phyloP scores from a whole-genome alignment of 2,797 vertebrate genomes.

The Xenentodon cancila region DNA sequence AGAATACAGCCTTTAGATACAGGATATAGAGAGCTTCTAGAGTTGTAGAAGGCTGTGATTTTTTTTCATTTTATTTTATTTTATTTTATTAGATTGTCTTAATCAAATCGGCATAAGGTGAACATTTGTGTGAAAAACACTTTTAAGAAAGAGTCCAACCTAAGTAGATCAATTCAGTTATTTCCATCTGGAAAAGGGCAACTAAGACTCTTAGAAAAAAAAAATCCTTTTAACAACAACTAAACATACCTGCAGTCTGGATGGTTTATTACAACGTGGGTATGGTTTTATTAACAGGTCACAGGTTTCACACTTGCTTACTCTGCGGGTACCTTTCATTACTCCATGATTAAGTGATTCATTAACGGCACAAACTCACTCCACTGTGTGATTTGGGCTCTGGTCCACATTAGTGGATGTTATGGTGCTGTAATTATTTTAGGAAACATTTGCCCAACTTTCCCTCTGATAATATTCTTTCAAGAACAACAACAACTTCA shows the following conservation, averaged over 20 bases:
- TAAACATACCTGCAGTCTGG: background rate
- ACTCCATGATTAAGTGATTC: slow-evolving; percentile 14
- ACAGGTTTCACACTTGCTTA: slow-evolving; percentile 8
- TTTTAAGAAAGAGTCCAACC: background rate
- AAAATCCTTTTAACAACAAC: slow-evolving; percentile 1
- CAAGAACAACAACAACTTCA: background rate
- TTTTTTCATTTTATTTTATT: too few relatives aligned
- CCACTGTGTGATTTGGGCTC: background rate
- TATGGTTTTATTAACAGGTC: slow-evolving; percentile 7
- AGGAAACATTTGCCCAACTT: slow-evolving; percentile 10
- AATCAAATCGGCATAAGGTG: background rate
- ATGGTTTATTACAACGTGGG: slow-evolving; percentile 3
- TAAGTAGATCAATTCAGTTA: background rate
- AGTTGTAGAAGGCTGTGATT: too few relatives aligned
- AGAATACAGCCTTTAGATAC: too few relatives aligned
- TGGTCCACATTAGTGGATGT: slow-evolving; percentile 15
- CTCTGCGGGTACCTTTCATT: slow-evolving; percentile 3
- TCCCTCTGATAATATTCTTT: slow-evolving; percentile 28
- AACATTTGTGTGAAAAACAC: background rate
- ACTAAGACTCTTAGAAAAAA: background rate
- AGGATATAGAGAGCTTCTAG: too few relatives aligned
- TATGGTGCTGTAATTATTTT: slow-evolving; percentile 20
- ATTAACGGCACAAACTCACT: slow-evolving; percentile 24
- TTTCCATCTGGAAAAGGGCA: background rate
- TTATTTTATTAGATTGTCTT: background rate